Evolutionary conservation across 2,113 vertebrate species (phyloP), one percentile per base, ranked within the genome.

Genomic region (Gobius niger): DNA sequence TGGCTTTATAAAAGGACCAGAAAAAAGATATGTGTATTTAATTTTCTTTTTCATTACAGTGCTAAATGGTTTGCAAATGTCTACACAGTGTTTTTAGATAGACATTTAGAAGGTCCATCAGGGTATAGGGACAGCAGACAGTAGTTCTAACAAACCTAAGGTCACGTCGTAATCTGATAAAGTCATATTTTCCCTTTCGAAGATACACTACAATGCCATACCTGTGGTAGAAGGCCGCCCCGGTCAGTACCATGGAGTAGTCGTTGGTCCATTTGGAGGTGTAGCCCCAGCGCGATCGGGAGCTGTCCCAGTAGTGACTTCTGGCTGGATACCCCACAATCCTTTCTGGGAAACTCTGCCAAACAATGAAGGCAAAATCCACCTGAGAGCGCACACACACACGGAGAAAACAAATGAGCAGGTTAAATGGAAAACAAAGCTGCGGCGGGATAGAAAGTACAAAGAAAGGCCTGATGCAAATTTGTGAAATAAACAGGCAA

Each of bases 211-310:
- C 24, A 34, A 11, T 12, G 15, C 9, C 57, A 56, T 85, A 91
- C 92, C 92, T 93, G 92, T 94, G 93, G 83, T 93, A 93, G 83
- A 94, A 94, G 5, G 93, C 91, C 2, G 93, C 93, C 47, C 93
- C 93, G 7, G 93, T 93, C 0, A 94, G 91, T 62, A 94, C 92
- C 92, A 94, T 94, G 65, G 93, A 94, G 87, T 92, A 94, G 54
- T 94, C 91, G 16, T 94, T 94, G 65, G 93, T 94, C 93, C 93
- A 94, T 73, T 94, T 94, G 50, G 93, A 94, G 7, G 93, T 94
- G 87, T 94, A 94, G 59, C 92, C 91, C 93, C 92, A 94, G 51
- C 91, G 88, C 9, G 86, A 87, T 51, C 90, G 87, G 73, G 86
- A 81, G 9, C 72, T 68, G 49, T 94, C 93, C 93, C 92, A 93